Conservation (phyloP, 2,888 invertebrate species). For the Dorcus parallelipipedus region DNA sequence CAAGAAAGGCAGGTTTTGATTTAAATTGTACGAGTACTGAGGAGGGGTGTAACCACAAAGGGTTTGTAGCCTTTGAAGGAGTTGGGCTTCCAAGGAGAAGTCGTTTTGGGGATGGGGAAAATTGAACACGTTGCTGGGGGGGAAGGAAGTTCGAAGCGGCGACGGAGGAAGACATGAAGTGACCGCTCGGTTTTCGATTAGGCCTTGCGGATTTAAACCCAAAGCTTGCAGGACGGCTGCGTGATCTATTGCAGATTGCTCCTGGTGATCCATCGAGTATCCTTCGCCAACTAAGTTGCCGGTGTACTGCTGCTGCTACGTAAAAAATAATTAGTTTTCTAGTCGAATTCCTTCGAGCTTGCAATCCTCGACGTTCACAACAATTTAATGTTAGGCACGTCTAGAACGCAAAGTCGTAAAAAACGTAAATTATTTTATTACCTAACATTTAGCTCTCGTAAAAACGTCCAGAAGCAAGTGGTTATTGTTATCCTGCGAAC, state of each 20-base stretch:
- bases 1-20: slow-evolving; percentile 28
- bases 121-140: slow-evolving; percentile 38
- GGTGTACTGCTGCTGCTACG: slow-evolving; percentile 27
- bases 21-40: slow-evolving; percentile 31
- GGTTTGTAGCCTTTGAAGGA: slow-evolving; percentile 53
- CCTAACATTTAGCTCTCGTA: slow-evolving; percentile 46
- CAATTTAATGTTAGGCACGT: background rate
- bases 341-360: no score
- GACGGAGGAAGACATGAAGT: slow-evolving; percentile 43
- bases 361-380: no score
- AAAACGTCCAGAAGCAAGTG: slow-evolving; percentile 44
- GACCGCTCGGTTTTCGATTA: slow-evolving; percentile 44
- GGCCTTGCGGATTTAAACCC: slow-evolving; percentile 37
- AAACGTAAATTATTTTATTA: slow-evolving; percentile 28
- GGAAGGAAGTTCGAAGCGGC: slow-evolving; percentile 40
- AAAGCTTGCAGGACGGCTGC: slow-evolving; percentile 38
- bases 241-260: slow-evolving; percentile 27
- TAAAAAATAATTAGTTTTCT: background rate
- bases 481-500: slow-evolving; percentile 44
- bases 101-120: slow-evolving; percentile 37
- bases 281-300: slow-evolving; percentile 17
- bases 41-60: slow-evolving; percentile 49
- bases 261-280: slow-evolving; percentile 26
- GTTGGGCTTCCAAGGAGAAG: slow-evolving; percentile 47
- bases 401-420: background rate